A percentile compares a stretch with the other conserved stretches of the same genome.
Evolutionary conservation across 2,888 invertebrate genomes (phyloP).

Genomic region (Anthophora plumipes): DNA sequence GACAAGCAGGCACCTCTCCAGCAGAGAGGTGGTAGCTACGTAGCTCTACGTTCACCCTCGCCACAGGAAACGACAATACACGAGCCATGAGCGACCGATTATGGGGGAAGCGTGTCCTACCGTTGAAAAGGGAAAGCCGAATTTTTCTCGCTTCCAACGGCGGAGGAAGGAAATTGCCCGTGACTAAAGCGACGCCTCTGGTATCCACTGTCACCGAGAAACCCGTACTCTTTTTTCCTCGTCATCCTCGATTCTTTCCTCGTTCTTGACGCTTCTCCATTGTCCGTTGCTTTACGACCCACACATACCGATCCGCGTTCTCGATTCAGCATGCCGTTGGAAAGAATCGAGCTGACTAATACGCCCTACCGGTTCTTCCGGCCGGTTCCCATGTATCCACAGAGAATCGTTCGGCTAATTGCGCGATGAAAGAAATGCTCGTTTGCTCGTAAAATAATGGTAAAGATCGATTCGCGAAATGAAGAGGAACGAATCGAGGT

Average conservation of each 20-base stretch:
- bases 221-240: slow-evolving; percentile 27
- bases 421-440: background rate
- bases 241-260: slow-evolving; percentile 37
- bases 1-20: no score
- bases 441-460: background rate
- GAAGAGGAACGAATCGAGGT: background rate
- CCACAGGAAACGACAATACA: slow-evolving; percentile 61
- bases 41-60: slow-evolving; percentile 40
- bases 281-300: slow-evolving; percentile 23
- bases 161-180: slow-evolving; percentile 63
- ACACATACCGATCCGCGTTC: slow-evolving; percentile 44
- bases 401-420: background rate
- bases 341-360: background rate
- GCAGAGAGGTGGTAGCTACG: slow-evolving; percentile 18
- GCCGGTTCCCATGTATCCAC: background rate
- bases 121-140: slow-evolving; percentile 51
- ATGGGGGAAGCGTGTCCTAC: slow-evolving; percentile 61
- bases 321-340: background rate
- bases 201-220: slow-evolving; percentile 40
- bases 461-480: background rate
- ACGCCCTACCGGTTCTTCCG: background rate
- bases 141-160: slow-evolving; percentile 66
- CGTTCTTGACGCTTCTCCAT: slow-evolving; percentile 37
- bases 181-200: slow-evolving; percentile 59
- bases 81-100: slow-evolving; percentile 61